Evolutionary conservation across 2,797 vertebrate genomes (phyloP).

Genomic region (Podargus strigoides): DNA sequence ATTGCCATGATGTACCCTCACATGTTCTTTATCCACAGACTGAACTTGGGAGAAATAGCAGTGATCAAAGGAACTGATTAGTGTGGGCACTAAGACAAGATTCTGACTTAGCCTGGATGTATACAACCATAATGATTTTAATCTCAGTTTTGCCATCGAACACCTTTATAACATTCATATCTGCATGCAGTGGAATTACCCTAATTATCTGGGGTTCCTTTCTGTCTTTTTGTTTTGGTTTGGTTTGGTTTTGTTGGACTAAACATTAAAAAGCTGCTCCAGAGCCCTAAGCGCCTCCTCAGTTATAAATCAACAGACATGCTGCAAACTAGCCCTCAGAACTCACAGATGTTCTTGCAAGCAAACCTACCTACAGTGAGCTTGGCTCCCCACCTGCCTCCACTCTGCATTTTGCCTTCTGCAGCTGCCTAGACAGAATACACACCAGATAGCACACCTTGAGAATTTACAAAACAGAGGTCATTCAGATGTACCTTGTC

Average conservation of each 20-base stretch:
- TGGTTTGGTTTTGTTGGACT: neutral
- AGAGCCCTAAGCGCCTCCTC: neutral
- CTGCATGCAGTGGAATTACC: neutral
- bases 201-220: neutral
- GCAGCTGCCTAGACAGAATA: neutral
- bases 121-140: neutral
- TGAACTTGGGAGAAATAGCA: neutral
- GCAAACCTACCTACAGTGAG: neutral
- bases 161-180: neutral
- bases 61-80: neutral
- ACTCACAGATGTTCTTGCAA: neutral
- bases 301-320: neutral
- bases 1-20: neutral
- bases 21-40: neutral
- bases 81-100: neutral
- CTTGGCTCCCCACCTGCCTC: neutral
- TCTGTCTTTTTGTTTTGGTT: neutral
- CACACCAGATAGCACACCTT: neutral
- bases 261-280: neutral
- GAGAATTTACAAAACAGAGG: neutral
- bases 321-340: neutral
- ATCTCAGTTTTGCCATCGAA: neutral
- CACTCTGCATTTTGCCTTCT: neutral
- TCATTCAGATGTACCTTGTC: neutral
- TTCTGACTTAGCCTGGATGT: neutral